Evolutionary conservation across 2,888 invertebrate species (phyloP), one percentile per base, ranked within the genome.

Genomic region (Eristalinus aeneus): DNA sequence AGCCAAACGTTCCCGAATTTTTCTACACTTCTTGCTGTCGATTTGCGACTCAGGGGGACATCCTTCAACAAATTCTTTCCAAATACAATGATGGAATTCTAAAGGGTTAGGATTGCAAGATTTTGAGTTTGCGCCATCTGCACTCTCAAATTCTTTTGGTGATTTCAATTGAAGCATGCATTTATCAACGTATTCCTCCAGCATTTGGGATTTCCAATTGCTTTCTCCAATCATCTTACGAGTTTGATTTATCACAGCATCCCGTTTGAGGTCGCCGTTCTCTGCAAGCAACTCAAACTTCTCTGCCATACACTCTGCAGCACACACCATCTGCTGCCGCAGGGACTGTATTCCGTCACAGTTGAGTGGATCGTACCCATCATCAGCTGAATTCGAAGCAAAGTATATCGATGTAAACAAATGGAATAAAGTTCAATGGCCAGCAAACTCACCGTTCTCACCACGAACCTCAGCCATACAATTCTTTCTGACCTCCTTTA

Each of bases 41-140:
- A 88, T 72, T 64, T 88, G 90, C 56, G 88, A 74, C 5, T 90
- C 89, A 27, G 82, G 88, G 12, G 90, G 90, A 23, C 90, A 90
- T 4, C 89, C 88, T 12, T 77, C 76, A 2, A 88, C 76, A 56
- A 88, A 89, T 79, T 89, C 84, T 58, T 82, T 87, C 89, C 89
- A 89, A 12, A 89, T 69, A 32, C 90, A 90, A 22, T 88, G 87
- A 27, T 88, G 88, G 16, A 90, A 87, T 16, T 88, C 83, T 78
- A 89, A 56, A 0, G 89, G 88, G 1, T 36, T 31, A 10, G 79
- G 83, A 84, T 84, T 89, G 56, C 90, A 90, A 6, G 74, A 4
- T 6, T 12, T 80, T 9, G 72, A 61, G 4, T 20, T 58, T 0
- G 36, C 1, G 1, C 31, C 60, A 31, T 39, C 71, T 8, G 16